Conservation (phyloP, 1,140 invertebrate species). For the Leptinotarsa defecta region DNA sequence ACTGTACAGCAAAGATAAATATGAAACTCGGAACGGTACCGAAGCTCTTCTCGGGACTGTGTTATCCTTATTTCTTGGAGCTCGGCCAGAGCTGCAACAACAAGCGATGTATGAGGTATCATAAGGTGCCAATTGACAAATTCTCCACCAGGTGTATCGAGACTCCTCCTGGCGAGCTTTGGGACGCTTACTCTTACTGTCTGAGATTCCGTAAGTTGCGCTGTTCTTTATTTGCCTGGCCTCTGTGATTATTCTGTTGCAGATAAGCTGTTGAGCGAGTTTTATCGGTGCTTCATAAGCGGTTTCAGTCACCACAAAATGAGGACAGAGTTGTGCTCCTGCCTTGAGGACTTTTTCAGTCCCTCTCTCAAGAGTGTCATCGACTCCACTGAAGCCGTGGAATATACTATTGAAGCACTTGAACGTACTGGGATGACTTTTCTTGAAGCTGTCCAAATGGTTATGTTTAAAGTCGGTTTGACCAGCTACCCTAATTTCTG, state of each 20-base stretch:
- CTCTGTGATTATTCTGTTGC: neutral
- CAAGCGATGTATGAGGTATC: neutral
- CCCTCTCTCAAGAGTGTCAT: neutral
- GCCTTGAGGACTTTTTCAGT: slow-evolving; percentile 9
- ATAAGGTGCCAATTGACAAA: neutral
- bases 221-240: neutral
- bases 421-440: slow-evolving; percentile 11
- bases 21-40: slow-evolving; percentile 2
- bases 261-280: slow-evolving; percentile 14
- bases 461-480: slow-evolving; percentile 18
- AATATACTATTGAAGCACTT: neutral
- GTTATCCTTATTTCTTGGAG: slow-evolving; percentile 12
- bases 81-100: neutral
- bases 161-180: neutral
- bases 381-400: neutral
- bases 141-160: neutral
- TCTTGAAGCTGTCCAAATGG: slow-evolving; percentile 6
- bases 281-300: slow-evolving; percentile 6
- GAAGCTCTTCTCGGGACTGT: slow-evolving; percentile 6
- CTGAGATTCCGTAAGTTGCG: slow-evolving; percentile 7
- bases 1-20: no score
- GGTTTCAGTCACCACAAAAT: slow-evolving; percentile 20
- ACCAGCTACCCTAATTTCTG: neutral
- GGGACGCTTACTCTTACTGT: neutral
- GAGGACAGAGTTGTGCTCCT: neutral